Conservation (phyloP, 2,888 invertebrate species). For the Parasteatoda lunata region DNA sequence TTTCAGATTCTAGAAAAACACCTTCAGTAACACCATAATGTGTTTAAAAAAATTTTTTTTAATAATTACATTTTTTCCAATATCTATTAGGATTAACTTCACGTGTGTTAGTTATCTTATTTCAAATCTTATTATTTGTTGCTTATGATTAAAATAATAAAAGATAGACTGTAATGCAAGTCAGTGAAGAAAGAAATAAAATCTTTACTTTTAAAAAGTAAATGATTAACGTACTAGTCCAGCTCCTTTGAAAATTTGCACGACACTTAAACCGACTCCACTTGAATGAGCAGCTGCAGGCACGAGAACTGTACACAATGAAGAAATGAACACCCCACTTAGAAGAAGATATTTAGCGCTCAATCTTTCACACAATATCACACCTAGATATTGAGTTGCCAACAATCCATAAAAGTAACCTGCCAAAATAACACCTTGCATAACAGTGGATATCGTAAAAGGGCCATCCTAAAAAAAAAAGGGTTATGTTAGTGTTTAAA, state of each 20-base stretch:
- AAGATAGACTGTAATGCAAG: too few relatives aligned
- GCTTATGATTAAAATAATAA: too few relatives aligned
- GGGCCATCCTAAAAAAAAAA: slow-evolving; percentile 28
- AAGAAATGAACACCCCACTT: background rate
- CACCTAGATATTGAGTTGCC: slow-evolving; percentile 20
- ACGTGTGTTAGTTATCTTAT: too few relatives aligned
- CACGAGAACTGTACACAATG: slow-evolving; percentile 11
- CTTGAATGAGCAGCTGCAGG: background rate
- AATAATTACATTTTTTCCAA: too few relatives aligned
- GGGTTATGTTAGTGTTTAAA: too few relatives aligned
- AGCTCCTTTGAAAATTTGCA: slow-evolving; percentile 44
- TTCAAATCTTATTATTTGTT: too few relatives aligned
- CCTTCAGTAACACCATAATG: too few relatives aligned
- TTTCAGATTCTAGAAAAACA: too few relatives aligned
- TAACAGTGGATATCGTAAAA: background rate
- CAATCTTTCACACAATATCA: background rate
- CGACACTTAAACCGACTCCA: background rate
- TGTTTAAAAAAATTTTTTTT: too few relatives aligned
- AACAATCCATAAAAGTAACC: slow-evolving; percentile 27
- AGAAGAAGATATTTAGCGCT: slow-evolving; percentile 29
- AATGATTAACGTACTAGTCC: slow-evolving; percentile 27
- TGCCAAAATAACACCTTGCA: slow-evolving; percentile 10
- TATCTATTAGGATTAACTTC: too few relatives aligned
- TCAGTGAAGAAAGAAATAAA: too few relatives aligned
- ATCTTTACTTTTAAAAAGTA: too few relatives aligned